Conservation (phyloP, 2,888 invertebrate species). For the Drosophila robusta region DNA sequence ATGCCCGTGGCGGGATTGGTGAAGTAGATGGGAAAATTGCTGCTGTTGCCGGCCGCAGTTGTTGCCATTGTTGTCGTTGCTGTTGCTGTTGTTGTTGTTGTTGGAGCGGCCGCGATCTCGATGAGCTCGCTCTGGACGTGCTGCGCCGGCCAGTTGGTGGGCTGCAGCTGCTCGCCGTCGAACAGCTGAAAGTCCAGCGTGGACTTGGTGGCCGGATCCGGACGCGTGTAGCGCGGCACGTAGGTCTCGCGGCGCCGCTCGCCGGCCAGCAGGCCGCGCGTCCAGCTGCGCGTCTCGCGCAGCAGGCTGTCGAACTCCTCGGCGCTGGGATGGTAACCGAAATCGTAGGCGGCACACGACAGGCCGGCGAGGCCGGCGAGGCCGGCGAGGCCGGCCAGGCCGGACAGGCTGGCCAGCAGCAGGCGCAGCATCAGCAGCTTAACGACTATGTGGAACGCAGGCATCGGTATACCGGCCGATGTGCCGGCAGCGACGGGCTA, state of each 20-base stretch:
- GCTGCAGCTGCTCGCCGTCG: constrained; percentile 41
- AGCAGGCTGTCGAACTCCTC: constrained; percentile 81
- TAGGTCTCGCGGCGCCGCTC: constrained; percentile 51
- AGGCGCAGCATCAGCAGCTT: constrained; percentile 67
- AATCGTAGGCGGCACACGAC: constrained; percentile 65
- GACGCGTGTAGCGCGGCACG: constrained; percentile 75
- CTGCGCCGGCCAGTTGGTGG: constrained; percentile 11
- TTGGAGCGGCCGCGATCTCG: constrained; percentile 38
- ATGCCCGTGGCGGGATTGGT: constrained; percentile 83
- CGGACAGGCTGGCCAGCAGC: constrained; percentile 53
- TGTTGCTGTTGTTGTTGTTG: constrained; percentile 1
- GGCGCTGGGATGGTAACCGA: constrained; percentile 83
- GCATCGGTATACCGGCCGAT: constrained; percentile 41
- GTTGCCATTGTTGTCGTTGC: background rate
- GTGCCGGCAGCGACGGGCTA: background rate
- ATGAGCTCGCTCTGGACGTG: constrained; percentile 61
- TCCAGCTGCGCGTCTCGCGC: constrained; percentile 76
- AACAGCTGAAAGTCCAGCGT: constrained; percentile 71
- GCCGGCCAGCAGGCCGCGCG: constrained; percentile 67
- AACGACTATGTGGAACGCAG: constrained; percentile 59
- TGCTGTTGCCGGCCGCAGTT: background rate
- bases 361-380: background rate
- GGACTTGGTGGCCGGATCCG: constrained; percentile 26
- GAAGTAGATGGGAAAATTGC: constrained; percentile 82
- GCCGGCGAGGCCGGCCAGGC: constrained; percentile 1